Conservation (phyloP, 2,888 invertebrate species). For the Drosophila mayaguana region DNA sequence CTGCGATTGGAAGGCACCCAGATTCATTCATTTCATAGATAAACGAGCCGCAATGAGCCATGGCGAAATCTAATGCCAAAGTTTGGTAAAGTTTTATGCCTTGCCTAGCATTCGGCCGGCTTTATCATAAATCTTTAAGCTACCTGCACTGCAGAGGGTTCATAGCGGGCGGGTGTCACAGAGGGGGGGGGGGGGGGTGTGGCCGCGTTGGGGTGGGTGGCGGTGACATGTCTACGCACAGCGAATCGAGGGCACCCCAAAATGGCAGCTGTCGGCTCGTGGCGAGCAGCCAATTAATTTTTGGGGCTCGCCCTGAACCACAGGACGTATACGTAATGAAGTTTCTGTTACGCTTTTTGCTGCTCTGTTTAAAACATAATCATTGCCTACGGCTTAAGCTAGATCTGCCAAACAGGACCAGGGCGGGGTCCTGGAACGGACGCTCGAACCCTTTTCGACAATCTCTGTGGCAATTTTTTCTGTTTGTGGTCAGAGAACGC, state of each 20-base stretch:
- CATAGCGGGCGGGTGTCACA: background rate
- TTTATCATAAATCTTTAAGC: constrained; percentile 79
- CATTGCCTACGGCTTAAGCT: constrained; percentile 37
- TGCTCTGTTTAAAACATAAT: constrained; percentile 56
- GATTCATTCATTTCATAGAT: constrained; percentile 71
- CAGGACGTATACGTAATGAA: constrained; percentile 56
- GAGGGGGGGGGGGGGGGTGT: background rate
- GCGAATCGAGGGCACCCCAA: constrained; percentile 56
- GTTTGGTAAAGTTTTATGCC: constrained; percentile 64
- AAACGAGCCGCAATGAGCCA: constrained; percentile 70
- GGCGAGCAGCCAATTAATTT: constrained; percentile 71
- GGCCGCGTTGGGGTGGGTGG: background rate
- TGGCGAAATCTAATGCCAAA: constrained; percentile 65
- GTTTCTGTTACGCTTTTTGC: constrained; percentile 32
- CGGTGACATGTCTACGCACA: constrained; percentile 65
- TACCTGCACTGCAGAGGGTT: constrained; percentile 31
- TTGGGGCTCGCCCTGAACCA: constrained; percentile 50
- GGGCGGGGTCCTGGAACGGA: background rate
- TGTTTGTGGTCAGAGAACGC: constrained; percentile 53
- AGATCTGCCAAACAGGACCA: background rate
- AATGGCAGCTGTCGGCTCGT: constrained; percentile 72
- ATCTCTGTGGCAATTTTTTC: constrained; percentile 60
- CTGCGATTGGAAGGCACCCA: constrained; percentile 37
- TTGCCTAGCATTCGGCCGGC: constrained; percentile 43
- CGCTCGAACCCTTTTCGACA: constrained; percentile 66